These are phyloP conservation scores for Procavia capensis DNA, from an alignment of 2,113 vertebrate genomes.

Conservation along the genomic window DNA sequence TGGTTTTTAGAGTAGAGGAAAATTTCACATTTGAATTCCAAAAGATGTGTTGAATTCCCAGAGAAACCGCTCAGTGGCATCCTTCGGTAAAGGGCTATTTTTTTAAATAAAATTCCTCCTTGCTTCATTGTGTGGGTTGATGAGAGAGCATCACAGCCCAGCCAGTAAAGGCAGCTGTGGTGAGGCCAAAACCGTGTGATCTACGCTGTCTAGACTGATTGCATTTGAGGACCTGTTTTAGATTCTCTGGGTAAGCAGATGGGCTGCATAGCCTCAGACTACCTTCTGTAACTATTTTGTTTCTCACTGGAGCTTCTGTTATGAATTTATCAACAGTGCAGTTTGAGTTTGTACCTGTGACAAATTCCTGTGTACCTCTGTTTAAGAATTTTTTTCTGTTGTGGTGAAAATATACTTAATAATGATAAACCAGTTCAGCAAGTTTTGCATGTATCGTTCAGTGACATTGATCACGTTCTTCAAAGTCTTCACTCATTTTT, in stretches of 20 bases:
- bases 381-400: neutral
- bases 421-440: neutral
- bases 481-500: neutral
- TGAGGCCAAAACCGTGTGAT: neutral
- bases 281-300: neutral
- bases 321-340: conserved; percentile 14
- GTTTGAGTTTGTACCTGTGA: conserved; percentile 20
- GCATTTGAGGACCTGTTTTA: conserved; percentile 41
- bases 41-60: neutral
- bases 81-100: neutral
- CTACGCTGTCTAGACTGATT: neutral
- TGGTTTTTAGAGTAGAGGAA: neutral
- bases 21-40: conserved; percentile 20
- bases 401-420: neutral
- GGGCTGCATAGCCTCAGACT: neutral
- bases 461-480: neutral
- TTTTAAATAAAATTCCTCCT: neutral
- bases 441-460: neutral
- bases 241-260: neutral
- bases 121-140: neutral
- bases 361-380: neutral
- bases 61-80: neutral
- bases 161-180: conserved; percentile 35
- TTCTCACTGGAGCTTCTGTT: conserved; percentile 5
- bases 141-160: neutral